Conservation (phyloP, 2,888 invertebrate genomes). For the Steinernema scapterisci region DNA sequence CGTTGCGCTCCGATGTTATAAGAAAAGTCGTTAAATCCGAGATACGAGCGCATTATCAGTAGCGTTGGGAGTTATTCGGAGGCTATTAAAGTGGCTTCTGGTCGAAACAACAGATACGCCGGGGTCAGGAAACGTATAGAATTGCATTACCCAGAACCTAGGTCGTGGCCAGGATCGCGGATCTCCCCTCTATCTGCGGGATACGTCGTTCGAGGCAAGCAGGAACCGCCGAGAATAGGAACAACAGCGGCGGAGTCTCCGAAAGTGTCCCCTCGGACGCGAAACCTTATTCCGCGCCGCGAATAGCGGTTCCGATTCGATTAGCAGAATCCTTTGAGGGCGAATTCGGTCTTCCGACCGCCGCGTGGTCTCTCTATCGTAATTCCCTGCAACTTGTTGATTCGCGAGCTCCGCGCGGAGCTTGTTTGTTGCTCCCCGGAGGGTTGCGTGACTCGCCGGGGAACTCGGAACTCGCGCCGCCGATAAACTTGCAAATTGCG, state of each 20-base stretch:
- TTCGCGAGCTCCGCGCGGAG: slow-evolving; percentile 15
- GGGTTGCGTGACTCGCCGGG: slow-evolving; percentile 24
- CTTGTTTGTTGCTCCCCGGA: slow-evolving; percentile 28
- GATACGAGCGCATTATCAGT: not conserved
- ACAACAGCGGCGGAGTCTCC: not conserved
- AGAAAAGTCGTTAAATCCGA: slow-evolving; percentile 12
- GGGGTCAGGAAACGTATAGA: too few species aligned
- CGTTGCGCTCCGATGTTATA: not conserved
- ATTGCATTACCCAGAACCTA: too few species aligned
- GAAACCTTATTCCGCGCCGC: too few species aligned
- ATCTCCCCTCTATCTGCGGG: too few species aligned
- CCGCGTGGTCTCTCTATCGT: not conserved
- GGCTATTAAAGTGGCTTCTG: too few species aligned
- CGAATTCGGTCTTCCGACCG: not conserved
- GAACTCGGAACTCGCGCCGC: not conserved
- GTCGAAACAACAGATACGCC: too few species aligned
- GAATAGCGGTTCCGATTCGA: slow-evolving; percentile 10
- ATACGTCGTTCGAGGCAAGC: too few species aligned
- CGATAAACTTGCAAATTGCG: slow-evolving; percentile 18
- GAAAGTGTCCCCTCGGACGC: too few species aligned
- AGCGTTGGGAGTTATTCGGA: not conserved
- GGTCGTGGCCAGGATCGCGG: too few species aligned
- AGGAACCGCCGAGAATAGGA: not conserved
- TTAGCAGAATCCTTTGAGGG: slow-evolving; percentile 7
- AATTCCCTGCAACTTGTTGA: slow-evolving; percentile 22